These are phyloP conservation scores for Cataglyphis hispanica DNA, from an alignment of 1,140 invertebrate species.

Conservation along the genomic window DNA sequence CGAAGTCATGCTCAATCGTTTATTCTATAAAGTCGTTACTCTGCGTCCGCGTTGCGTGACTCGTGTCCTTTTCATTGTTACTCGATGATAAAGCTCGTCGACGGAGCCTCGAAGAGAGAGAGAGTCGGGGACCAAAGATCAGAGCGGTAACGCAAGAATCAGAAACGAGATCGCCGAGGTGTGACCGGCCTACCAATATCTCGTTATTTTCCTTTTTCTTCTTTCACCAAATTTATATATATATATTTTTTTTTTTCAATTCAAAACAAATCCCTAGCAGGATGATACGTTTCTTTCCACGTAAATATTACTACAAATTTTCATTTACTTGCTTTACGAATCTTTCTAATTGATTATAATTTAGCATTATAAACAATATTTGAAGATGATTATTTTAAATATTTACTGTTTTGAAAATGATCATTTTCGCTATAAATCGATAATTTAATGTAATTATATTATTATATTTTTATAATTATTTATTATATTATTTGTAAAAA, in stretches of 20 bases:
- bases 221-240: not conserved
- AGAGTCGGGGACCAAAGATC: conserved; percentile 85
- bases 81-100: conserved; percentile 77
- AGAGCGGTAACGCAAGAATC: conserved; percentile 84
- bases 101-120: conserved; percentile 85
- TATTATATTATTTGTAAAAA: not conserved
- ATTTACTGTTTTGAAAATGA: not conserved
- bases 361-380: not conserved
- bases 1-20: conserved; percentile 75
- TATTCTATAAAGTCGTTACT: conserved; percentile 69
- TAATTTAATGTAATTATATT: not conserved
- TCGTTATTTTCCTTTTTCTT: conserved; percentile 2
- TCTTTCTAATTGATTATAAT: conserved; percentile 12
- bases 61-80: conserved; percentile 72
- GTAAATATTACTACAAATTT: conserved; percentile 19
- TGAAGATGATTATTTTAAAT: not conserved
- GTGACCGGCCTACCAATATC: conserved; percentile 47
- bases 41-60: conserved; percentile 75
- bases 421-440: not conserved
- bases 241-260: not conserved
- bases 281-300: not conserved
- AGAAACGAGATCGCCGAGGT: conserved; percentile 70
- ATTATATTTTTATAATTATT: not conserved
- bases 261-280: not conserved
- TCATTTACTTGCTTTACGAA: not conserved